Evolutionary conservation across 2,888 invertebrate species (phyloP).

Genomic region (Neoaliturus tenellus): DNA sequence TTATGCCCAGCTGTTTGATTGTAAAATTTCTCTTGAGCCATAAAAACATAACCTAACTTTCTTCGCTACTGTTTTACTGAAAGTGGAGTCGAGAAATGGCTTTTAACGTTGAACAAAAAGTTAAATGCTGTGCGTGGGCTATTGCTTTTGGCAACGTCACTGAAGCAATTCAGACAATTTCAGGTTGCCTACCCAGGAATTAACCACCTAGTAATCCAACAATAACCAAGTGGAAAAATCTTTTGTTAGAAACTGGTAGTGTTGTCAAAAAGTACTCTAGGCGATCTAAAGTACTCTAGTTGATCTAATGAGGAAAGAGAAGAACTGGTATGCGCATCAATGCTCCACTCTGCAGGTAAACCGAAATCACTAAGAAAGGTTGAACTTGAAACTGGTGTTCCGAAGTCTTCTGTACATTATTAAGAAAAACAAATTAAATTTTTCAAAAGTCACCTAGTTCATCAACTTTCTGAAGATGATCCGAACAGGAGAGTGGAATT

Average conservation of each 20-base stretch:
- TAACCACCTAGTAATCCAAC: no score
- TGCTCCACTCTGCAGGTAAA: no score
- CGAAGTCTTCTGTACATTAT: slow-evolving; percentile 47
- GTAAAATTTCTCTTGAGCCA: slow-evolving; percentile 50
- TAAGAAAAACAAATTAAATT: slow-evolving; percentile 47
- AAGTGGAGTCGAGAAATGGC: slow-evolving; percentile 39
- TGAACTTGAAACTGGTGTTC: slow-evolving; percentile 32
- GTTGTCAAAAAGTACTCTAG: no score
- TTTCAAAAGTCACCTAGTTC: slow-evolving; percentile 49
- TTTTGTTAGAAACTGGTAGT: slow-evolving; percentile 49
- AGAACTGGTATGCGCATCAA: no score
- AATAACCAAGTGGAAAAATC: no score
- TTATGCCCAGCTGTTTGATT: slow-evolving; percentile 24
- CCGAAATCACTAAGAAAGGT: slow-evolving; percentile 47
- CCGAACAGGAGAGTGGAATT: slow-evolving; percentile 55
- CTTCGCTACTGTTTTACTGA: slow-evolving; percentile 10
- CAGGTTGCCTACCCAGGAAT: slow-evolving; percentile 44
- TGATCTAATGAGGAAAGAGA: no score
- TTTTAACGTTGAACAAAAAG: no score
- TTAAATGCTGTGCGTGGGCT: no score
- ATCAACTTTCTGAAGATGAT: slow-evolving; percentile 50
- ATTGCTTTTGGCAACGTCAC: no score
- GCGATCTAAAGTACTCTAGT: no score
- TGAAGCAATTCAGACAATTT: slow-evolving; percentile 49
- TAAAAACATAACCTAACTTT: slow-evolving; percentile 34